phyloP scores from a whole-genome alignment of 2,888 invertebrate species.

The Euplexia lucipara region DNA sequence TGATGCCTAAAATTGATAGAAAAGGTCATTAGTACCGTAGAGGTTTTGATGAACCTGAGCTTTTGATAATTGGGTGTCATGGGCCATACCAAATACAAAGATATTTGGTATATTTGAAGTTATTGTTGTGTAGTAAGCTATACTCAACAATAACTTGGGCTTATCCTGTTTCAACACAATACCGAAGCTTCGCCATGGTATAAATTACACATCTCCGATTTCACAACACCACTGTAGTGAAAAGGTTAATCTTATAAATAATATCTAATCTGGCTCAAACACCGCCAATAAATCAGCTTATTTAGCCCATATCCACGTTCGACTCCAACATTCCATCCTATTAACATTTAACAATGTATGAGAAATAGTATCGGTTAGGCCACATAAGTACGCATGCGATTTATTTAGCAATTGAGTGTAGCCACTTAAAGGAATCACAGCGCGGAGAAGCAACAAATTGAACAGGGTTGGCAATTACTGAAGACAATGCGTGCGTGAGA shows the following conservation, averaged over 20 bases:
- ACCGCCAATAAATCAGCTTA: conserved; percentile 52
- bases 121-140: too few relatives aligned
- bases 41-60: too few relatives aligned
- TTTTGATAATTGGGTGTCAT: too few relatives aligned
- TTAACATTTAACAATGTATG: conserved; percentile 70
- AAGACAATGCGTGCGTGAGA: conserved; percentile 91
- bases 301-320: conserved; percentile 57
- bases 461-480: conserved; percentile 90
- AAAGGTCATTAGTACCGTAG: too few relatives aligned
- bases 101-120: too few relatives aligned
- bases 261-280: conserved; percentile 57
- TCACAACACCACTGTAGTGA: conserved; percentile 36
- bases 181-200: conserved; percentile 10
- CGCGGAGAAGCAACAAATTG: conserved; percentile 89
- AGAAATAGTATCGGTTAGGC: conserved; percentile 69
- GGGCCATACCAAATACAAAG: too few relatives aligned
- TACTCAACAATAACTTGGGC: too few relatives aligned
- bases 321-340: conserved; percentile 62
- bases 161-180: conserved; percentile 15
- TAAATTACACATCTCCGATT: conserved; percentile 39
- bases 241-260: conserved; percentile 62
- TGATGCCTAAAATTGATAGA: too few relatives aligned
- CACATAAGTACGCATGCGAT: conserved; percentile 77
- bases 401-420: conserved; percentile 89
- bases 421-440: conserved; percentile 90